A percentile compares a stretch with the other conserved stretches of the same genome.
These are phyloP conservation scores for Kryptopterus vitreolus DNA, from an alignment of 2,797 vertebrate genomes.

Conservation along the genomic window DNA sequence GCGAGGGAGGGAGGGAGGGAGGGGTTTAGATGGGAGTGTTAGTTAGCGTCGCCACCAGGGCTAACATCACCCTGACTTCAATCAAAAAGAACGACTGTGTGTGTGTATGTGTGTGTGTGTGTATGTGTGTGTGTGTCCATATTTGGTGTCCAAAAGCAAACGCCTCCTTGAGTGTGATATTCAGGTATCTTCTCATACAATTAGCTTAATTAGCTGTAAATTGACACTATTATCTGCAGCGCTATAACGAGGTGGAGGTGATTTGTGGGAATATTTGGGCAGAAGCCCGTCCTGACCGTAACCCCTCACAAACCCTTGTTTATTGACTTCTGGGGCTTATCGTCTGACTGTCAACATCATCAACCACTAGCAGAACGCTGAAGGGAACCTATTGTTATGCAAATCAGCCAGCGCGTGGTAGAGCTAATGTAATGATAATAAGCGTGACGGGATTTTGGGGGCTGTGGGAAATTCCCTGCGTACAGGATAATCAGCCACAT, in stretches of 20 bases:
- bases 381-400: constrained; percentile 75
- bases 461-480: constrained; percentile 38
- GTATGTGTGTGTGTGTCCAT: too few species aligned
- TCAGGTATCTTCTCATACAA: not conserved
- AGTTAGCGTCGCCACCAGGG: constrained; percentile 37
- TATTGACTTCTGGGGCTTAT: constrained; percentile 59
- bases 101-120: not conserved
- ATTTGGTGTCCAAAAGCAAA: too few species aligned
- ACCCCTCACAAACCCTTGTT: constrained; percentile 55
- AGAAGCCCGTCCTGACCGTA: constrained; percentile 7
- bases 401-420: constrained; percentile 66
- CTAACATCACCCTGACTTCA: constrained; percentile 37
- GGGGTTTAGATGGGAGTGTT: too few species aligned
- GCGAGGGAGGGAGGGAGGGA: constrained; percentile 25
- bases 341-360: constrained; percentile 61
- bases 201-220: not conserved
- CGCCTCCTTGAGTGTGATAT: constrained; percentile 7
- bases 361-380: constrained; percentile 60
- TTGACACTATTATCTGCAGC: not conserved
- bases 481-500: constrained; percentile 34
- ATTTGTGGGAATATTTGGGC: not conserved
- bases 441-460: constrained; percentile 65
- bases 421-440: constrained; percentile 70
- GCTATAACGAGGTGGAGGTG: not conserved
- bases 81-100: constrained; percentile 27